Base-by-base conservation (phyloP, 1,140 invertebrate genomes). In the Hycleus cichorii region DNA sequence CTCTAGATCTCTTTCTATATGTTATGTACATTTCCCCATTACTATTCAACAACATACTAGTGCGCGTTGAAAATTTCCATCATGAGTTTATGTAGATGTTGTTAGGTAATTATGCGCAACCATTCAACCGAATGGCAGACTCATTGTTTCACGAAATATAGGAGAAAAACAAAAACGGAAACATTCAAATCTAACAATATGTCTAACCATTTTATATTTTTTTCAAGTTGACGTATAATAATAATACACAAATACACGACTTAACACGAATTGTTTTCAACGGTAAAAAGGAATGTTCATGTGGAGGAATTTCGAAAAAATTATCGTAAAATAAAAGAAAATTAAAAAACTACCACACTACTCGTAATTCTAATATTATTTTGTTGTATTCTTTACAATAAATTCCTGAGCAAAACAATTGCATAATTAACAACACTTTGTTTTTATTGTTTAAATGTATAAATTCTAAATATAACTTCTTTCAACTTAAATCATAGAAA, bases 391-490 rank as follows among this genome's bases (percentile, higher is more conserved):
- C 62, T 60, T 39, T 62, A 62, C 60, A 65, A 62, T 64, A 62
- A 62, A 57, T 68, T 68, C 66, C 66, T 68, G 66, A 68, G 66
- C 66, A 66, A 68, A 64, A 64, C 58, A 62, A 65, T 65, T 65
- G 61, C 63, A 63, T 59, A 63, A 60, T 57, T 54, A 59, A 58
- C 53, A 60, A 63, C 55, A 54, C 44, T 60, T 50, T 49, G 25
- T 56, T 43, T 47, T 18, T 18, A 18, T 18, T 50, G 51, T 51
- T 42, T 32, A 24, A 27, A 43, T 24, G 58, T 59, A 63, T 51
- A 63, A 63, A 63, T 44, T 49, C 49, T 56, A 63, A 59, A 62
- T 62, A 60, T 53, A 59, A 40, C 47, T 32, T 32, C 32, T 32
- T 32, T 32, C 32, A 32, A 32, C 32, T 32, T 46, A 46, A 58